Percentiles rank a stretch among this genome's conserved stretches.
Evolutionary conservation across 2,113 vertebrate species (phyloP).

Genomic region (Phoxinus phoxinus): DNA sequence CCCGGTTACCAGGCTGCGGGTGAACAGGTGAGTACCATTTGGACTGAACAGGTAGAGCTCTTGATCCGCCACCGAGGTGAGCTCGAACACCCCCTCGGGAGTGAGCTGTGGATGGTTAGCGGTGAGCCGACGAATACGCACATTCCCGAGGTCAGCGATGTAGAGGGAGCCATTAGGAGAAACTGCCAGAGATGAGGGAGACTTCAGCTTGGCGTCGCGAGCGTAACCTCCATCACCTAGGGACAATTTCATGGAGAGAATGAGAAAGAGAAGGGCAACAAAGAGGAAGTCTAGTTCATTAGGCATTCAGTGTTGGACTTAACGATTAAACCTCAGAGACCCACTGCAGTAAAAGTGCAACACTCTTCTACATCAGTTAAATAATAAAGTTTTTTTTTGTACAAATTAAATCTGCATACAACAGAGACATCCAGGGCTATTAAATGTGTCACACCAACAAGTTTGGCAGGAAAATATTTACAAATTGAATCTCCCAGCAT

Average conservation of each 20-base stretch:
- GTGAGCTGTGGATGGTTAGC: constrained; percentile 80
- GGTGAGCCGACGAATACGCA: constrained; percentile 83
- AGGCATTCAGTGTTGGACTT: background rate
- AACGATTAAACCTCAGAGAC: constrained; percentile 21
- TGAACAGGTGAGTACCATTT: constrained; percentile 87
- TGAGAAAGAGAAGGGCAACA: constrained; percentile 8
- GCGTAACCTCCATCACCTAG: constrained; percentile 88
- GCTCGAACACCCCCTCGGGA: constrained; percentile 79
- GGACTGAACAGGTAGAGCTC: constrained; percentile 87
- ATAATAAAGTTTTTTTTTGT: background rate
- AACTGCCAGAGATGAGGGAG: constrained; percentile 84
- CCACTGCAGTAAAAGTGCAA: constrained; percentile 7
- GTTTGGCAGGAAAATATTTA: constrained; percentile 3
- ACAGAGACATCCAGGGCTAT: background rate
- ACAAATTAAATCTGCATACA: constrained; percentile 8
- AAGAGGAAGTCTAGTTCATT: background rate
- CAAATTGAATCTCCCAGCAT: constrained; percentile 16
- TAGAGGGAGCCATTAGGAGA: constrained; percentile 85
- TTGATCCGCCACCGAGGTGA: constrained; percentile 85
- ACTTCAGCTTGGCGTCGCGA: constrained; percentile 88
- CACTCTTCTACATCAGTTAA: constrained; percentile 10
- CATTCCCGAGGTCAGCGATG: constrained; percentile 85
- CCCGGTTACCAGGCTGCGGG: constrained; percentile 85
- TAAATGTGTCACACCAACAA: constrained; percentile 15
- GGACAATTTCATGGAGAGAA: constrained; percentile 17